These are phyloP conservation scores for Melikaiella ostensackeni DNA, from an alignment of 2,888 invertebrate species.

Conservation along the genomic window DNA sequence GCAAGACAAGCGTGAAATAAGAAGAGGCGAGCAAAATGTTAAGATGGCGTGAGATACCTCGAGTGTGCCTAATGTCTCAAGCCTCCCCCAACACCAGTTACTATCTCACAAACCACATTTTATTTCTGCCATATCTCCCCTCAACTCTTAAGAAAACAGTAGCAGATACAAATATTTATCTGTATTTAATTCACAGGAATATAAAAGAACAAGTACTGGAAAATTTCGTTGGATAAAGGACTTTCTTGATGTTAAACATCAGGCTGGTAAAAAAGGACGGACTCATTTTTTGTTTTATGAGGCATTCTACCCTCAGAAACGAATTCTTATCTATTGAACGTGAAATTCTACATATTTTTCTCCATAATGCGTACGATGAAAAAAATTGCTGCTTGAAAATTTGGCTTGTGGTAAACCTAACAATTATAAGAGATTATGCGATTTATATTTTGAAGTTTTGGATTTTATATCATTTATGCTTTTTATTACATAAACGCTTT, in stretches of 20 bases:
- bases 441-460: background rate
- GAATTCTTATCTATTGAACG: background rate
- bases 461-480: background rate
- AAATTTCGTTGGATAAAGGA: background rate
- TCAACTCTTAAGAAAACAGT: background rate
- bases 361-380: background rate
- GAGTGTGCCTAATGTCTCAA: slow-evolving; percentile 42
- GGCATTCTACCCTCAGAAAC: background rate
- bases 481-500: no score
- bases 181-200: background rate
- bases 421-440: background rate
- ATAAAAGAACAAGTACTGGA: background rate
- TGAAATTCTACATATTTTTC: background rate
- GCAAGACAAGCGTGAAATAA: slow-evolving; percentile 13
- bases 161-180: background rate
- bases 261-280: background rate
- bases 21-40: slow-evolving; percentile 18
- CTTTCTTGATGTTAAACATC: background rate
- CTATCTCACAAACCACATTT: slow-evolving; percentile 6
- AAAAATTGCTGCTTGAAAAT: background rate
- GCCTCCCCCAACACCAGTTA: slow-evolving; percentile 12
- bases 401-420: background rate
- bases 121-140: background rate
- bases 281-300: background rate
- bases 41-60: slow-evolving; percentile 43